phyloP scores from a whole-genome alignment of 2,888 invertebrate genomes.

The Stegophylla sp. region DNA sequence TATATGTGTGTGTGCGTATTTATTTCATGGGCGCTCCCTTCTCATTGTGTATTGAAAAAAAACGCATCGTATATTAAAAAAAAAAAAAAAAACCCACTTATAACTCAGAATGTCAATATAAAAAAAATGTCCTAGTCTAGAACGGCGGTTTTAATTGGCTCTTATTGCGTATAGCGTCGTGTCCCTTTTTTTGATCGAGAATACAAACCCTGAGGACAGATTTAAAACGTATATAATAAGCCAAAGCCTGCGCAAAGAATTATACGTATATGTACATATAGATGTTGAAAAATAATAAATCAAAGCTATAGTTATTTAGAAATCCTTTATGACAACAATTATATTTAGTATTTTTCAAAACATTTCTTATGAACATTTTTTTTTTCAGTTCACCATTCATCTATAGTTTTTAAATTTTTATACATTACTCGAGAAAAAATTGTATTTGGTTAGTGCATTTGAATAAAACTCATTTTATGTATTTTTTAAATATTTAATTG shows the following conservation, averaged over 20 bases:
- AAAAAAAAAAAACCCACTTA: slow-evolving; percentile 46
- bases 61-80: slow-evolving; percentile 36
- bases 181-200: slow-evolving; percentile 49
- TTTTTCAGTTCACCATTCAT: neutral
- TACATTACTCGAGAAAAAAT: neutral
- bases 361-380: neutral
- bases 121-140: slow-evolving; percentile 54
- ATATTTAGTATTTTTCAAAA: neutral
- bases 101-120: slow-evolving; percentile 45
- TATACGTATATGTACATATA: neutral
- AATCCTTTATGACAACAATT: slow-evolving; percentile 20
- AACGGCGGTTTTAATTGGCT: slow-evolving; percentile 56
- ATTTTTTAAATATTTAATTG: neutral
- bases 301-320: slow-evolving; percentile 27
- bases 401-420: neutral
- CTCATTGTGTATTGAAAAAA: slow-evolving; percentile 38
- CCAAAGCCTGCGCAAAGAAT: slow-evolving; percentile 30
- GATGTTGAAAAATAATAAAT: neutral
- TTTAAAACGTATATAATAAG: slow-evolving; percentile 56
- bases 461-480: neutral
- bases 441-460: neutral
- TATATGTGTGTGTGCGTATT: neutral
- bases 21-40: slow-evolving; percentile 47
- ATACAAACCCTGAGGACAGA: slow-evolving; percentile 48
- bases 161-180: slow-evolving; percentile 26